Evolutionary conservation across 2,797 vertebrate genomes (phyloP), one percentile per base, ranked within the genome.

Genomic region (Pyrocephalus nanus): DNA sequence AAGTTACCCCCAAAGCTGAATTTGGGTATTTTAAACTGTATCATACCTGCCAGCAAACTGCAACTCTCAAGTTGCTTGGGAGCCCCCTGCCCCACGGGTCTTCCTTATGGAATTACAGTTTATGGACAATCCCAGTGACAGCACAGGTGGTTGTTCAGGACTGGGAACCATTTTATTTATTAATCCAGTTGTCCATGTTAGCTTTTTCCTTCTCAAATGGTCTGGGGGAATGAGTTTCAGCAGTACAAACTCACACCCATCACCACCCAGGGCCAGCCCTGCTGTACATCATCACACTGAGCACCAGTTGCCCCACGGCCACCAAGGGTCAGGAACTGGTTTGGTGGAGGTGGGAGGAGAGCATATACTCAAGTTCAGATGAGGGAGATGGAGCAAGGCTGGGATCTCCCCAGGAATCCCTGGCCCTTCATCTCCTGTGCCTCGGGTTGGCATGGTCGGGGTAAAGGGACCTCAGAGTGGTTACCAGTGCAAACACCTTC

Each of bases 311-410:
- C 34, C 58, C 58, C 69, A 48, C 42, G 29, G 29, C 4, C 67
- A 26, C 26, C 0, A 2, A 16, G 45, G 30, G 42, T 5, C 2
- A 23, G 47, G 60, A 34, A 27, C 42, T 9, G 65, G 15, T 30
- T 7, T 17, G 30, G 8, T 1, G 27, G 71, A 25, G 50, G 45
- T 14, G 32, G 58, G 32, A 57, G 38, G 26, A 38, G 23, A 40
- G 38, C 0, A 1, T 1, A 3, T 47, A 27, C 26, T 26, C 3
- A 0, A 3, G 34, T 5, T 15, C 4, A 22, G 27, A 9, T 6
- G 10, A 20, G 42, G 65, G 34, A 42, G n/a, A 32, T 0, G 15
- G 15, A 51, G 16, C 60, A 12, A 32, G 66, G 23, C 2, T 32
- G 66, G 71, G 30, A 36, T 21, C 38, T 20, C 62, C 8, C 58